These are phyloP conservation scores for Vulpes lagopus DNA, from an alignment of 2,113 vertebrate genomes.

Conservation along the genomic window DNA sequence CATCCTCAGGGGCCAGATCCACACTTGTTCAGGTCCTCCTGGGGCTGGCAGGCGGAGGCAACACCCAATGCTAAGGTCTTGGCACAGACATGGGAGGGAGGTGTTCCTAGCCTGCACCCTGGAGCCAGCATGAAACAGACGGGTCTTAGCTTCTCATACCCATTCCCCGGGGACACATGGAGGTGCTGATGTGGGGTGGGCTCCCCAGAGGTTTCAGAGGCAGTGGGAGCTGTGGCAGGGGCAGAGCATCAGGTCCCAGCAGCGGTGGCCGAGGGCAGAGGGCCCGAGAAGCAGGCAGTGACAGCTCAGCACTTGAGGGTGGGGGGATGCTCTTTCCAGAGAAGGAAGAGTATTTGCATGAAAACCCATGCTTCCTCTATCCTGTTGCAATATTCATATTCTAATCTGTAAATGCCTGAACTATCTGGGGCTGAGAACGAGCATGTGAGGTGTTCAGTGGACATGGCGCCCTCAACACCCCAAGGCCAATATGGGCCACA, in stretches of 20 bases:
- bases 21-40: background rate
- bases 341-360: background rate
- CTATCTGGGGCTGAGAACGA: too few relatives aligned
- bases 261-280: background rate
- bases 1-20: background rate
- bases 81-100: background rate
- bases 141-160: background rate
- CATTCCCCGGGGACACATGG: background rate
- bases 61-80: background rate
- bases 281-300: background rate
- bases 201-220: background rate
- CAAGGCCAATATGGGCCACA: background rate
- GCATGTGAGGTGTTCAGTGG: background rate
- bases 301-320: background rate
- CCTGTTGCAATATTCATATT: accelerated
- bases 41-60: background rate
- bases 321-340: background rate
- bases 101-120: background rate
- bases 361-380: background rate
- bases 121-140: background rate
- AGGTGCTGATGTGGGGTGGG: accelerated
- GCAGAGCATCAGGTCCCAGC: too few relatives aligned
- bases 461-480: background rate
- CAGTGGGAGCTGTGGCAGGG: too few relatives aligned
- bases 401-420: background rate